Conservation (phyloP, 1,140 invertebrate genomes). For the Alviniconcha marisindica region DNA sequence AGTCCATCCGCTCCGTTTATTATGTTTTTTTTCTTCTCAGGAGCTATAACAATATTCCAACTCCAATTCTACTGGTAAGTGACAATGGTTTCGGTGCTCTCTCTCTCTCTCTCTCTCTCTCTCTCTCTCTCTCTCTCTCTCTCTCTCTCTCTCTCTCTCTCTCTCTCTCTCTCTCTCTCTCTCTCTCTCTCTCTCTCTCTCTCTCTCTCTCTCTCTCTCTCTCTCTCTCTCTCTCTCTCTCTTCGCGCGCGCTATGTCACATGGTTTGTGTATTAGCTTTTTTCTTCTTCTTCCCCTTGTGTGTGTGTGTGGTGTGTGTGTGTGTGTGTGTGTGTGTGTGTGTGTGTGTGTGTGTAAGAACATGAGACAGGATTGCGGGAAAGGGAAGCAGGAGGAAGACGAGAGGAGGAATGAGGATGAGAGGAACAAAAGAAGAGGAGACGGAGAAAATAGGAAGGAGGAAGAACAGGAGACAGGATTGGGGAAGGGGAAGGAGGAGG, state of each 20-base stretch:
- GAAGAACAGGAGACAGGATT: no score
- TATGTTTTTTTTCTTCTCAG: no score
- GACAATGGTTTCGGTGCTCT: background rate
- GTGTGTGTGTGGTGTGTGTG: background rate
- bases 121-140: background rate
- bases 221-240: background rate
- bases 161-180: background rate
- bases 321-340: background rate
- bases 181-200: background rate
- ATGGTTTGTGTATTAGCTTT: no score
- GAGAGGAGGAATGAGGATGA: background rate
- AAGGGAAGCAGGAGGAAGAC: background rate
- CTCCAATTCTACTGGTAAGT: no score
- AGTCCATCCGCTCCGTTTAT: background rate
- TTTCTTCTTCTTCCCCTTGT: no score
- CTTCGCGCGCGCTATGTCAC: no score
- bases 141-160: background rate
- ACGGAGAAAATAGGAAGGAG: no score
- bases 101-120: conserved; percentile 8
- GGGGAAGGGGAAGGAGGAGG: no score
- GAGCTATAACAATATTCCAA: no score
- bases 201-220: background rate
- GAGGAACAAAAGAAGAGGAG: no score
- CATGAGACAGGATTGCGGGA: background rate
- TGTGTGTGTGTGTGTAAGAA: background rate